A percentile compares a stretch with the other conserved stretches of the same genome.
Conservation (phyloP, 2,797 vertebrate genomes). For the Eleutherodactylus coqui region DNA sequence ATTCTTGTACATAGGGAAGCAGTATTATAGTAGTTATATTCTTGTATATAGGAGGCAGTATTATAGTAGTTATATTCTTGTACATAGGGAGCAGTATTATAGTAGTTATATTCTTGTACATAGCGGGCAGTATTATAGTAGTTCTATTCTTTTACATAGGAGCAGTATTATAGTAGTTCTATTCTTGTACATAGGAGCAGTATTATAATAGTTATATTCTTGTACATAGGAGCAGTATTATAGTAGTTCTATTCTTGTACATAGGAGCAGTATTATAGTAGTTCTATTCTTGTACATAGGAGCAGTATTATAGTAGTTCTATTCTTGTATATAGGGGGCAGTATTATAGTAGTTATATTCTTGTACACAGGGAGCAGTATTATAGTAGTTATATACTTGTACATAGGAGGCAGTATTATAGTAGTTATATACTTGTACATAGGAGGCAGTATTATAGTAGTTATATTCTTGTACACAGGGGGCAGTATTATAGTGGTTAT, state of each 20-base stretch:
- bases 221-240: not conserved
- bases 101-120: constrained; percentile 4
- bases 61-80: constrained; percentile 1
- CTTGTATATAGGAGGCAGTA: not conserved
- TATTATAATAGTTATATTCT: constrained; percentile 3
- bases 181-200: not conserved
- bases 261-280: not conserved
- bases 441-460: not conserved
- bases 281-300: not conserved
- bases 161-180: constrained; percentile 10
- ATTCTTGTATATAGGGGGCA: not conserved
- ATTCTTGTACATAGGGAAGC: not conserved
- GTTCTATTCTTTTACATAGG: not conserved
- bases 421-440: not conserved
- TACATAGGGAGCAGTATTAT: not conserved
- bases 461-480: not conserved
- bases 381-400: constrained; percentile 1
- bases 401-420: not conserved
- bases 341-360: not conserved
- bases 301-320: constrained; percentile 4
- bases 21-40: not conserved
- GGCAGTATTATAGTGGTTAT: not conserved
- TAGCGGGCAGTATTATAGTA: not conserved
- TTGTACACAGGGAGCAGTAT: not conserved
- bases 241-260: not conserved